Conservation (phyloP, 2,888 invertebrate genomes). For the Dasypolia templi region DNA sequence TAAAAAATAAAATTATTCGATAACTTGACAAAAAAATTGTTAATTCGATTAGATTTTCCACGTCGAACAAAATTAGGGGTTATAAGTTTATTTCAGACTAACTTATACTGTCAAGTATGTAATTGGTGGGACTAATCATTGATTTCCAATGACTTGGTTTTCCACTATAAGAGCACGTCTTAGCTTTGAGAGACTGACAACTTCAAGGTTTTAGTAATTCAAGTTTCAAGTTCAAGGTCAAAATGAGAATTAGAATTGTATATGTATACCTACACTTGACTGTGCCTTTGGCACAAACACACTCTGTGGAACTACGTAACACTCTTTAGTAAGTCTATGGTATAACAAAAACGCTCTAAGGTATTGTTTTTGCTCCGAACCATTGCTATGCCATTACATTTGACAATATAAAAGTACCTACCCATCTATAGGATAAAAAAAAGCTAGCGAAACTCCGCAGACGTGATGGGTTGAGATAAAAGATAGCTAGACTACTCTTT, state of each 20-base stretch:
- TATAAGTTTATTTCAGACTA: slow-evolving; percentile 14
- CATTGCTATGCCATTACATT: neutral
- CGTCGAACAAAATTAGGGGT: slow-evolving; percentile 5
- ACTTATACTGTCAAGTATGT: slow-evolving; percentile 2
- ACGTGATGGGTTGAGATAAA: too few relatives aligned
- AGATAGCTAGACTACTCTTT: too few relatives aligned
- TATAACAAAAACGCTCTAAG: too few relatives aligned
- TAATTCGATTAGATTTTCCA: slow-evolving; percentile 1
- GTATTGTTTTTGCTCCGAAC: neutral
- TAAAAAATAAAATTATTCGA: too few relatives aligned
- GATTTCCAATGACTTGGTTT: slow-evolving; percentile 38
- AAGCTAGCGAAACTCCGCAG: too few relatives aligned
- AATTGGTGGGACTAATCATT: slow-evolving; percentile 27
- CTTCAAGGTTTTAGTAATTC: neutral
- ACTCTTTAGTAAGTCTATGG: too few relatives aligned
- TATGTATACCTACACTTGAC: neutral
- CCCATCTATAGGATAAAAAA: too few relatives aligned
- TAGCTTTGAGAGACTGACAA: neutral
- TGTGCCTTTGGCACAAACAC: neutral
- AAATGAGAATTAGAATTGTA: neutral
- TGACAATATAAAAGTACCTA: too few relatives aligned
- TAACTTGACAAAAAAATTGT: neutral
- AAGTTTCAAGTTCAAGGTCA: slow-evolving; percentile 4
- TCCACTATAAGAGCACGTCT: slow-evolving; percentile 21
- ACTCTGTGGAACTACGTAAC: neutral